These are phyloP conservation scores for Dendrocopos noguchii DNA, from an alignment of 2,113 vertebrate species.

Conservation along the genomic window DNA sequence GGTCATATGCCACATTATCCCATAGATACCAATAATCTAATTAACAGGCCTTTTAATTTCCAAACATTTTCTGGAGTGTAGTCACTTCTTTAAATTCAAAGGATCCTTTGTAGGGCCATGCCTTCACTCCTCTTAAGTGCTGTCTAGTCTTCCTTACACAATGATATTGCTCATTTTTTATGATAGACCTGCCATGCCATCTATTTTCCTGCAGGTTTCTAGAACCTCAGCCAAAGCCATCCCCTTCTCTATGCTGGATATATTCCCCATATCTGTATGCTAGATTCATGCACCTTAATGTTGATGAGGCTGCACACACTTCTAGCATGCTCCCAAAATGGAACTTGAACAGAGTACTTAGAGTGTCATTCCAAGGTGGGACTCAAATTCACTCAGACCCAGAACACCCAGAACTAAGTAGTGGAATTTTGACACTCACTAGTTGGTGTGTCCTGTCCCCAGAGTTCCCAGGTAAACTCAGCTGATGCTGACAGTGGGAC, in stretches of 20 bases:
- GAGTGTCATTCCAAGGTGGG: not conserved
- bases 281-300: not conserved
- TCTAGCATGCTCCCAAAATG: not conserved
- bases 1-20: not conserved
- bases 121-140: not conserved
- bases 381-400: not conserved
- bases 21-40: not conserved
- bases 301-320: not conserved
- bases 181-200: too few relatives aligned
- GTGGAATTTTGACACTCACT: not conserved
- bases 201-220: not conserved
- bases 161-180: not conserved
- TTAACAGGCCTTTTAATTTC: not conserved
- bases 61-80: not conserved
- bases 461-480: not conserved
- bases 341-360: not conserved
- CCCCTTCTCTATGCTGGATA: not conserved
- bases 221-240: not conserved
- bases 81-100: not conserved
- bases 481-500: not conserved
- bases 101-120: not conserved
- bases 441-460: too few relatives aligned
- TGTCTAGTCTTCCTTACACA: not conserved
- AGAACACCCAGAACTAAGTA: not conserved
- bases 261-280: not conserved